Percentiles rank a stretch among this genome's conserved stretches.
These are phyloP conservation scores for Leuctra nigra DNA, from an alignment of 2,888 invertebrate species.

Conservation along the genomic window DNA sequence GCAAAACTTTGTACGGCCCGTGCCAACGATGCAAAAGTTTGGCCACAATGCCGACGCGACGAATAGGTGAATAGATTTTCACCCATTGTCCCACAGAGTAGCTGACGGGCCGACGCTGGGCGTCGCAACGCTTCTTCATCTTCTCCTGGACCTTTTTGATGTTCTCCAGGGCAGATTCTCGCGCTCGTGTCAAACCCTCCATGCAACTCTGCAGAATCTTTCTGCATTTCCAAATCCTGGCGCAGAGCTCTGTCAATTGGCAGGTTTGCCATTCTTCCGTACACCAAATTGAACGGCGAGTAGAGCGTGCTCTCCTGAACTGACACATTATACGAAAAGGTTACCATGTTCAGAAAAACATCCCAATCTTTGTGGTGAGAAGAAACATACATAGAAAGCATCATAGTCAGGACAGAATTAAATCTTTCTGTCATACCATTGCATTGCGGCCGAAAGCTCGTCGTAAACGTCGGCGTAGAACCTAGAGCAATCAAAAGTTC, in stretches of 20 bases:
- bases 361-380: constrained; percentile 29
- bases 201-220: too few species aligned
- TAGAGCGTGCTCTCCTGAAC: constrained; percentile 25
- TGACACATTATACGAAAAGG: constrained; percentile 29
- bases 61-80: neutral
- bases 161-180: too few species aligned
- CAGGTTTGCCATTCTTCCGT: neutral
- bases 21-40: neutral
- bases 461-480: constrained; percentile 25
- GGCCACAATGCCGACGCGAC: neutral
- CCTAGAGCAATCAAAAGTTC: constrained; percentile 19
- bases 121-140: neutral
- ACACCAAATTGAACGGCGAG: constrained; percentile 22
- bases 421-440: constrained; percentile 31
- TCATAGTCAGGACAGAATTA: constrained; percentile 29
- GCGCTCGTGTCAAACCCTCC: too few species aligned
- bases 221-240: neutral
- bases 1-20: neutral
- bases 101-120: neutral
- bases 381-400: constrained; percentile 28
- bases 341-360: constrained; percentile 18
- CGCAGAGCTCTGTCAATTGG: neutral
- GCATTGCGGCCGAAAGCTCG: constrained; percentile 26
- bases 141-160: too few species aligned
- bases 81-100: neutral